Base-by-base conservation (phyloP, 2,888 invertebrate species). In the Xestia sexstrigata region DNA sequence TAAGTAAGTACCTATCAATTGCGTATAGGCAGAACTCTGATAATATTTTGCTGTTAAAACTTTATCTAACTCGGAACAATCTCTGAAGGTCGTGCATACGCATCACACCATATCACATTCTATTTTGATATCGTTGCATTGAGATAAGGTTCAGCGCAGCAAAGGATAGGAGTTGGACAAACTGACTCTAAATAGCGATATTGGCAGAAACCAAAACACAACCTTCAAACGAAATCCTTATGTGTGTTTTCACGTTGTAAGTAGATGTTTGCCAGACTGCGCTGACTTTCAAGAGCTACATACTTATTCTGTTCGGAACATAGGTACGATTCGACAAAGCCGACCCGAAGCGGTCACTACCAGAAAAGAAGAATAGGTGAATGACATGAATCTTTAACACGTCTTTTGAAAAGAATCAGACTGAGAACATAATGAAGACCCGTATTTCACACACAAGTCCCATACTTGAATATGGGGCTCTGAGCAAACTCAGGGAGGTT, bases 51-150 rank as follows among this genome's bases (percentile, higher is more conserved):
- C 42, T 62, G 30, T 47, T 68, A 47, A 15, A 35, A 63, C 55
- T 58, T 47, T 83, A 84, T 84, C 68, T 63, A 65, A 42, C n/a
- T 74, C 9, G 9, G 58, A 78, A 75, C 39, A 81, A 82, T 82
- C 45, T 70, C 20, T 52, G 74, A 86, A 86, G 86, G 85, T 78
- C 62, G 45, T 49, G 65, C 23, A 39, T 39, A 30, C 60, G 6
- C 26, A 60, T 62, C 67, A 42, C 26, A 60, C 58, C 67, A 42
- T 69, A 45, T 49, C 66, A 74, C 58, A 39, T 23, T 68, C 52
- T 20, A 45, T 75, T 66, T 52, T 20, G 60, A 67, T 67, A 66
- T 67, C 15, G 49, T 74, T 80, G 52, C 45, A 78, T 52, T 26
- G 8, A 81, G 74, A 74, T 79, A 65, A 74, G 65, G 8, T 58